Evolutionary conservation across 2,888 invertebrate genomes (phyloP).

Genomic region (Hyalella azteca): DNA sequence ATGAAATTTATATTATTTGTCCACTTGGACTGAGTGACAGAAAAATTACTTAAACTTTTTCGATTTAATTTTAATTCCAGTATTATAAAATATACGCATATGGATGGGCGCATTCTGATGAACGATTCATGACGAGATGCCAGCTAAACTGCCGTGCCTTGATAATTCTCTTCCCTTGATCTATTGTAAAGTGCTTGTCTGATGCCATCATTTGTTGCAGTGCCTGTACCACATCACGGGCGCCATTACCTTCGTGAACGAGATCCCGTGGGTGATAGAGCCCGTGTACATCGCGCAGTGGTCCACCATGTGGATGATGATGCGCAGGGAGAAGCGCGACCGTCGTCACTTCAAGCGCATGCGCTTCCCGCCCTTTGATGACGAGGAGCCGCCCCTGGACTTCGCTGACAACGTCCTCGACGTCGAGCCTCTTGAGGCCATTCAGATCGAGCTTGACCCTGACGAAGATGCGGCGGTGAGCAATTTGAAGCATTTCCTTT

Average conservation of each 20-base stretch:
- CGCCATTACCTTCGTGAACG: conserved; percentile 99
- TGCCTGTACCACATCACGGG: conserved; percentile 99
- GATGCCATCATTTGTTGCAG: too few relatives aligned
- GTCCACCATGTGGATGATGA: conserved; percentile 99
- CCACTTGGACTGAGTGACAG: too few relatives aligned
- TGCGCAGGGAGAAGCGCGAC: conserved; percentile 98
- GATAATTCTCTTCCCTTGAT: too few relatives aligned
- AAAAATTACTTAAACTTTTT: too few relatives aligned
- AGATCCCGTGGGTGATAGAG: conserved; percentile 99
- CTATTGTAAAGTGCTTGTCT: too few relatives aligned
- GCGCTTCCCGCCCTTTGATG: conserved; percentile 99
- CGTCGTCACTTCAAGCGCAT: conserved; percentile 98
- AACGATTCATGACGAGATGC: too few relatives aligned
- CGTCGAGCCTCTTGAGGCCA: conserved; percentile 98
- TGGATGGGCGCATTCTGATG: too few relatives aligned
- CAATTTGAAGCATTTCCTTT: too few relatives aligned
- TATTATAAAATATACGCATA: too few relatives aligned
- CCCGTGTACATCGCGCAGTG: conserved; percentile 99
- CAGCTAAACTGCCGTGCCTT: too few relatives aligned
- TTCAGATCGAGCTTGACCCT: conserved; percentile 95
- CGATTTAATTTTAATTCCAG: too few relatives aligned
- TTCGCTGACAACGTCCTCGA: conserved; percentile 99
- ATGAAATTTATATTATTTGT: too few relatives aligned
- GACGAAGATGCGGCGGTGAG: conserved; percentile 84
- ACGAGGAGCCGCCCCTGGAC: conserved; percentile 98